Evolutionary conservation across 1,140 invertebrate genomes (phyloP), one percentile per base, ranked within the genome.

Genomic region (Spodoptera frugiperda): DNA sequence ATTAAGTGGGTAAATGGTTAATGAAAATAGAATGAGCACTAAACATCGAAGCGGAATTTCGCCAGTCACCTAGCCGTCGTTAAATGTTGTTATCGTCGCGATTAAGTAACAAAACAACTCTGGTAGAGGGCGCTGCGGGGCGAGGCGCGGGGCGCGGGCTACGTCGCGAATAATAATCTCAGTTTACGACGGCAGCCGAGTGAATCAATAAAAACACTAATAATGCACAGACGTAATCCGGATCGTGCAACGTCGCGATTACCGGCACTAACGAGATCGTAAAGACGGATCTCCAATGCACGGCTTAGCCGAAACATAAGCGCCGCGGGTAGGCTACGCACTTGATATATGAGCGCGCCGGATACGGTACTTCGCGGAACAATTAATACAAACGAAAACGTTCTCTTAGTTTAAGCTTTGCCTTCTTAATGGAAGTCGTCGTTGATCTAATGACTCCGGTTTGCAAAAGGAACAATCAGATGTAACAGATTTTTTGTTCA

Each of bases 151-250:
- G 76, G 82, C 39, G 79, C 77, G 85, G 81, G 77, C 73, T 57
- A 73, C 79, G 89, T 87, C 89, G 86, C 89, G 91, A 92, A 93
- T 93, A 93, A 93, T 93, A 93, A 92, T 93, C 90, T 93, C 91
- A 92, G 87, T 93, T 93, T 91, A 93, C 91, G 90, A 93, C 90
- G 83, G 89, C 86, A 90, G 85, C 90, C 92, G 91, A 92, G 90
- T 92, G 89, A 93, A 93, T 93, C 92, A 93, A 93, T 93, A 93
- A 93, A 93, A 93, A 93, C 92, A 93, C 92, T 93, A 93, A 93
- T 93, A 93, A 93, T 93, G 92, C 92, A 93, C 90, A 89, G 85
- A 84, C 88, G 89, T 93, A 92, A 93, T 89, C 92, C 89, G 85
- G 88, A 81, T 85, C 90, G 86, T 93, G 92, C 92, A 93, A 85